Evolutionary conservation across 2,113 vertebrate genomes (phyloP), one percentile per base, ranked within the genome.

Genomic region (Mirounga angustirostris): DNA sequence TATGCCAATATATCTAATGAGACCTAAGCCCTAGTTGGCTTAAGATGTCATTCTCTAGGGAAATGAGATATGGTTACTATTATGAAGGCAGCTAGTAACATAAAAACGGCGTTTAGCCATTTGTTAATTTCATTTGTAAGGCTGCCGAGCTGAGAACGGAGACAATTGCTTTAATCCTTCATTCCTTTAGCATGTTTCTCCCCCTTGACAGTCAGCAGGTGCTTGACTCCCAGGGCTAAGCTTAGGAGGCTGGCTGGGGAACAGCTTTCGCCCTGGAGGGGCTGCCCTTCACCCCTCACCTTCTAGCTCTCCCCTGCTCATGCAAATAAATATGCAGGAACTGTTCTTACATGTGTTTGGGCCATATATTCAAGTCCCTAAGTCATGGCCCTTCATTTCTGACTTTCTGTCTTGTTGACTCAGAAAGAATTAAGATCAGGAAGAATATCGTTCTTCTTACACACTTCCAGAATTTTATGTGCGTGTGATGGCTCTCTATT

Each of bases 51-150:
- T 95, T 90, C 95, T 95, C 22, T 46, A 90, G 80, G 82, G 28
- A 89, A 91, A 90, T 52, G 50, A 97, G 96, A 88, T 87, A 58
- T 85, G 92, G 67, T 54, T 92, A 69, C 67, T 91, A 83, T 63
- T 84, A 84, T 92, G 63, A 97, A 96, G 58, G 92, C 58, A 89
- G 79, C 61, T 89, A 83, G 59, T 46, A 83, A 92, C 36, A 93
- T 52, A 91, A 97, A 84, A 97, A 89, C 40, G 89, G 67, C 76
- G 22, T 61, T 97, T 85, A 82, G 65, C 40, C 61, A 89, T 84
- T 89, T 81, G 94, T 92, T 96, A n/a, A 79, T 95, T 95, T 97
- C 83, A 94, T 71, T 97, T 94, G 73, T 86, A 80, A 95, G 52
- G 58, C 86, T 67, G 24, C 69, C 90, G 56, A 96, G 43, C 36